Evolutionary conservation across 2,797 vertebrate species (phyloP), one percentile per base, ranked within the genome.

Genomic region (Ispidina lecontei): DNA sequence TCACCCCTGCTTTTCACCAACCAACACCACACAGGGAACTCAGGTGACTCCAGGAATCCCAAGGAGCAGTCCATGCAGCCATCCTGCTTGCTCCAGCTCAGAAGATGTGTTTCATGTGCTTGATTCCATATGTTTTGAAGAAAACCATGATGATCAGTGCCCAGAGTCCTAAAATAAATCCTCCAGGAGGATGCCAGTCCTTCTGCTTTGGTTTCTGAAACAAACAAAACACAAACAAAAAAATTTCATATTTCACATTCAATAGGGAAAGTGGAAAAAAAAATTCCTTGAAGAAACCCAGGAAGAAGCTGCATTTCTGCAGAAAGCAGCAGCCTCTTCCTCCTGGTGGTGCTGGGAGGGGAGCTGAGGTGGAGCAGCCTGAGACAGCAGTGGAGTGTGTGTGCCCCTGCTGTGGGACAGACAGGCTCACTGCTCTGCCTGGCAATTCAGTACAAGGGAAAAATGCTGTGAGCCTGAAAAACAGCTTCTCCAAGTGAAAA

Each of bases 131-230:
- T 8, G 98, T 98, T 98, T 99, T 98, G 96, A 99, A 99, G 98
- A 99, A 99, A 95, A 99, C 98, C 97, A 99, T 97, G 83, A 99
- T 98, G 97, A 99, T 99, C 78, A 99, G 96, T 25, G 98, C 98
- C 99, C 99, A 99, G 46, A 99, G 97, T 89, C 99, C 98, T 81
- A 99, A 98, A 98, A 99, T 99, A 97, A 99, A 99, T 77, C 99
- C 99, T 28, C 99, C 99, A 12, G 99, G 99, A 91, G 99, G 99
- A 94, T 99, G 99, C 99, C 99, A 99, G 93, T 99, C 98, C 91
- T 98, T 99, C 96, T 97, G 98, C 94, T 99, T 99, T 28, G 99
- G 98, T 97, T 99, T 99, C 99, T 99, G 98, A 10, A 92, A 94
- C 65, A 90, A 91, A 52, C 46, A 51, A 64, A 35, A 28, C 7